Conservation (phyloP, 2,797 vertebrate genomes). For the Lates japonicus region DNA sequence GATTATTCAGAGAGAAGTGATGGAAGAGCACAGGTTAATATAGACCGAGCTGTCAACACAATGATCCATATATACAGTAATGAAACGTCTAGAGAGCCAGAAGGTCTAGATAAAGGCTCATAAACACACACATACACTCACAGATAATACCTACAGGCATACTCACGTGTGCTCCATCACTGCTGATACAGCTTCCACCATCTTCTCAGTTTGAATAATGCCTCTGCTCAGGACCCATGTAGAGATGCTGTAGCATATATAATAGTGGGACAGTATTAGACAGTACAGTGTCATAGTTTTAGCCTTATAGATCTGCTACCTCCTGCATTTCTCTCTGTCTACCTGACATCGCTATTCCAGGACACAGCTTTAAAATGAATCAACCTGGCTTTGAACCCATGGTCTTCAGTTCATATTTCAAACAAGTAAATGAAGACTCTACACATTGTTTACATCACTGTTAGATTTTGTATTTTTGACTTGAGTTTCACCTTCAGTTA, state of each 20-base stretch:
- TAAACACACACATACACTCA: not conserved
- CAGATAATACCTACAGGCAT: not conserved
- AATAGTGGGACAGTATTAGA: not conserved
- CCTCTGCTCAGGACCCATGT: not conserved
- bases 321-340: not conserved
- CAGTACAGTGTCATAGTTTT: not conserved
- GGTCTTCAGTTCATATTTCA: not conserved
- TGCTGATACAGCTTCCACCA: constrained; percentile 6
- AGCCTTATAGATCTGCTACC: not conserved
- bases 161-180: not conserved
- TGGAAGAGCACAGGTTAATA: constrained; percentile 54
- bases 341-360: not conserved
- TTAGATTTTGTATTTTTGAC: no score
- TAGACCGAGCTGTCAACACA: constrained; percentile 53
- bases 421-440: no score
- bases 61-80: constrained; percentile 50
- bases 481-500: no score
- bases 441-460: no score
- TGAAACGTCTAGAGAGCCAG: constrained; percentile 40
- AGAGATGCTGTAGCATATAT: not conserved
- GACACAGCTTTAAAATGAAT: not conserved
- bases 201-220: constrained; percentile 32
- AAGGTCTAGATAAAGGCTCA: constrained; percentile 48
- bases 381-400: no score
- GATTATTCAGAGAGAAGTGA: constrained; percentile 42